Percentiles rank a stretch among this genome's conserved stretches.
phyloP scores from a whole-genome alignment of 2,888 invertebrate species.

The Sympetrum striolatum region DNA sequence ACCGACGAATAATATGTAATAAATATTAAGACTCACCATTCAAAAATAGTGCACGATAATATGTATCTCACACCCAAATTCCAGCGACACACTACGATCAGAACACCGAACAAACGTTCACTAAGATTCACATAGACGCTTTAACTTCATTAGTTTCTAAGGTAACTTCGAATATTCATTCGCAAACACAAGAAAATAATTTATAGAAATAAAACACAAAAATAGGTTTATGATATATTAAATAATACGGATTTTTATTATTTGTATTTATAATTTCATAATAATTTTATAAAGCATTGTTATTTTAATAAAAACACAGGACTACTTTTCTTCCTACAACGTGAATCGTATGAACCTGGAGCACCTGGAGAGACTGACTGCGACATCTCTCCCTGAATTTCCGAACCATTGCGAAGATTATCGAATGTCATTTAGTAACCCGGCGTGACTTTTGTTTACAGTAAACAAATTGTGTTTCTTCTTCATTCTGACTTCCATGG shows the following conservation, averaged over 20 bases:
- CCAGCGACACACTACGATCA: background rate
- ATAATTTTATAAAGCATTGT: background rate
- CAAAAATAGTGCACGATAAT: background rate
- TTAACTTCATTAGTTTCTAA: slow-evolving; percentile 25
- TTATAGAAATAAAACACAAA: background rate
- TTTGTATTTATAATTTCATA: background rate
- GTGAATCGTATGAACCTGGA: background rate
- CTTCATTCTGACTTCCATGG: too few relatives aligned
- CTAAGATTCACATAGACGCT: slow-evolving; percentile 29
- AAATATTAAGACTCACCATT: background rate
- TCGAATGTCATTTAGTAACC: background rate
- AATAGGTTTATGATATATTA: background rate
- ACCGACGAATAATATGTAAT: background rate
- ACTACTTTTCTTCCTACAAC: background rate
- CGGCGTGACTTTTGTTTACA: background rate
- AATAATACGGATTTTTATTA: background rate
- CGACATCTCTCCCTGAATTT: background rate
- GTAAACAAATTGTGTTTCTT: too few relatives aligned
- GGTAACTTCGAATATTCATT: slow-evolving; percentile 18
- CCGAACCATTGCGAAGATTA: background rate
- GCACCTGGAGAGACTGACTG: background rate
- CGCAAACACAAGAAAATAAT: background rate
- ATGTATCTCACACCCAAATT: background rate
- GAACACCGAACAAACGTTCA: slow-evolving; percentile 25
- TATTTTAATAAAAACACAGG: background rate